These are phyloP conservation scores for Fregetta grallaria DNA, from an alignment of 2,113 vertebrate genomes.

Conservation along the genomic window DNA sequence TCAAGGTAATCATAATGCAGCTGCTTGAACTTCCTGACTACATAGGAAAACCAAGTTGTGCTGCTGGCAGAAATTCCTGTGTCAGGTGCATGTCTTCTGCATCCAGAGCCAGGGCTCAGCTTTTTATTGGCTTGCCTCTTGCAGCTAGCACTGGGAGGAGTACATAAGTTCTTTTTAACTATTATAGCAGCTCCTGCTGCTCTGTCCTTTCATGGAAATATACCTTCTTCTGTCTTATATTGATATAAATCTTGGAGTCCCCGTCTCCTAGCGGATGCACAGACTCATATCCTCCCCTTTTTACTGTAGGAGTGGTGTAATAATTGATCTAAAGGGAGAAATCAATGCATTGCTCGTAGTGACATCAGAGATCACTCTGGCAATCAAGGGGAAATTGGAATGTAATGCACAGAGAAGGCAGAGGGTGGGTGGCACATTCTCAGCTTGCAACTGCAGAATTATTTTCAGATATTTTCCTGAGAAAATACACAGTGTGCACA, in stretches of 20 bases:
- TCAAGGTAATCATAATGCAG: background rate
- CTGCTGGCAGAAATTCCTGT: conserved; percentile 12
- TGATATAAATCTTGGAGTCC: background rate
- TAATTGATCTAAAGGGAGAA: background rate
- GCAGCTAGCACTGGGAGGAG: background rate
- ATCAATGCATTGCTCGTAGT: background rate
- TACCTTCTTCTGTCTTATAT: background rate
- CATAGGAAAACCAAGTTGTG: background rate
- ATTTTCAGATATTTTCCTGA: background rate
- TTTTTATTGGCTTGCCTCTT: background rate
- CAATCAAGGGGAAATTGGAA: background rate
- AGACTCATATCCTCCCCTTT: background rate
- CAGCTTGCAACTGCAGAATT: background rate
- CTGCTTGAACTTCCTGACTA: background rate
- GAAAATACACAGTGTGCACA: background rate
- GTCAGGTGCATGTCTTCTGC: conserved; percentile 5
- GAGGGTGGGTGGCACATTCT: background rate
- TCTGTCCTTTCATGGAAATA: background rate
- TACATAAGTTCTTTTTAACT: background rate
- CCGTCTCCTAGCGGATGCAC: background rate
- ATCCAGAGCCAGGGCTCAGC: background rate
- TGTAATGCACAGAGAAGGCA: background rate
- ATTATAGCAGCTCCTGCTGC: background rate
- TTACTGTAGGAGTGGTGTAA: background rate
- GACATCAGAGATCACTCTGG: background rate